Conservation (phyloP, 2,113 vertebrate genomes). For the Brachionichthys hirsutus region DNA sequence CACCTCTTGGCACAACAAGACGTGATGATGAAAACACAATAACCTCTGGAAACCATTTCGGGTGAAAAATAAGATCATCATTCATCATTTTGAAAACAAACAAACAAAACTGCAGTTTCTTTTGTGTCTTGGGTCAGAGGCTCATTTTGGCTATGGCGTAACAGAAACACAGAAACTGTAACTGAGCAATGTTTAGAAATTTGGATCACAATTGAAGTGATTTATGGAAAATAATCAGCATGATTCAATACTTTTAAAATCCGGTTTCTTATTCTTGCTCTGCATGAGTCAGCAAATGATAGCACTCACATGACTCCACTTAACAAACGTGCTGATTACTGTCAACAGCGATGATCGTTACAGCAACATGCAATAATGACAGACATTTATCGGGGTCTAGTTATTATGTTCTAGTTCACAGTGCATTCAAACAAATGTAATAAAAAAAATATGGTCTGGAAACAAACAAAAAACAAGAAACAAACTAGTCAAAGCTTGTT, state of each 20-base stretch:
- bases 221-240: constrained; percentile 29
- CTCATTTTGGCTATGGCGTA: constrained; percentile 56
- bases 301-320: constrained; percentile 8
- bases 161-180: constrained; percentile 34
- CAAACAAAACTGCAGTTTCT: not conserved
- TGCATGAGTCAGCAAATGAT: constrained; percentile 1
- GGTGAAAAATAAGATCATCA: not conserved
- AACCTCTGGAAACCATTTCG: too few species aligned
- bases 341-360: constrained; percentile 14
- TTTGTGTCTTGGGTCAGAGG: constrained; percentile 49
- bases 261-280: not conserved
- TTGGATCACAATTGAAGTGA: constrained; percentile 41
- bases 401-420: constrained; percentile 8
- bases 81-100: too few species aligned
- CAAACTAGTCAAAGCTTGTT: too few species aligned
- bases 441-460: constrained; percentile 65
- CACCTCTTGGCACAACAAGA: not conserved
- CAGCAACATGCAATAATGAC: constrained; percentile 14
- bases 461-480: constrained; percentile 54
- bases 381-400: constrained; percentile 10
- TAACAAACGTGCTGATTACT: constrained; percentile 33
- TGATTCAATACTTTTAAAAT: not conserved
- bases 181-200: not conserved
- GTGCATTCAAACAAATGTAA: constrained; percentile 10
- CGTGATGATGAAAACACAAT: not conserved